A percentile compares a stretch with the other conserved stretches of the same genome.
phyloP scores from a whole-genome alignment of 2,888 invertebrate genomes.

The Brachyptera risi region DNA sequence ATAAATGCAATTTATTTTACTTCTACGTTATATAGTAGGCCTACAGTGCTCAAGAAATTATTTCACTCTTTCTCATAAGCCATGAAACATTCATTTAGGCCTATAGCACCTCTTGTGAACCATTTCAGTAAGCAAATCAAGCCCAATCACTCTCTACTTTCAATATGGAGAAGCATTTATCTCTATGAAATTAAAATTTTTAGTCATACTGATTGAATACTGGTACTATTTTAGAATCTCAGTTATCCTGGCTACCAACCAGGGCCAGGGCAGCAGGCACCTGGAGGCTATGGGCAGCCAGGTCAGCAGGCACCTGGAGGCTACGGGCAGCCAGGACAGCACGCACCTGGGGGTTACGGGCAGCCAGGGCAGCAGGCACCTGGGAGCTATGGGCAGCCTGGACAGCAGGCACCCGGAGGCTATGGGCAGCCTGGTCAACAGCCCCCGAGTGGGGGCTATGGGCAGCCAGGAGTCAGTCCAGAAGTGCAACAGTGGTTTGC shows the following conservation, averaged over 20 bases:
- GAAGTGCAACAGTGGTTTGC: slow-evolving; percentile 81
- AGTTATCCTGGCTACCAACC: background rate
- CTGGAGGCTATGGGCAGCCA: background rate
- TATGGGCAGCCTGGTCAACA: background rate
- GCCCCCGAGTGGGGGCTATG: background rate
- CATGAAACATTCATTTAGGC: too few species aligned
- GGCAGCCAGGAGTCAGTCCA: slow-evolving; percentile 50
- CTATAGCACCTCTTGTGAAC: too few species aligned
- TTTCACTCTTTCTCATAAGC: too few species aligned
- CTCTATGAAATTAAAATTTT: too few species aligned
- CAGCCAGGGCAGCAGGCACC: background rate
- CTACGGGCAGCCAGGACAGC: background rate
- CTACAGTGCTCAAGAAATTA: too few species aligned
- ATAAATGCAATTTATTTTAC: too few species aligned
- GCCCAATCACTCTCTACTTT: too few species aligned
- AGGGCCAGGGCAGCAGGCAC: background rate
- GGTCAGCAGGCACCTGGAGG: background rate
- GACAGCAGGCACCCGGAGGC: background rate
- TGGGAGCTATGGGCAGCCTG: background rate
- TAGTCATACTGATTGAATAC: too few species aligned
- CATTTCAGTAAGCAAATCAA: too few species aligned
- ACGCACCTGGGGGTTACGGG: background rate
- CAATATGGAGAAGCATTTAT: too few species aligned
- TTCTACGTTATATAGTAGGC: too few species aligned
- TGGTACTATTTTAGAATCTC: background rate